Evolutionary conservation across 92 coral and sea anemone genomes (phyloP), one percentile per base, ranked within the genome.

Genomic region (Actinostola sp.): DNA sequence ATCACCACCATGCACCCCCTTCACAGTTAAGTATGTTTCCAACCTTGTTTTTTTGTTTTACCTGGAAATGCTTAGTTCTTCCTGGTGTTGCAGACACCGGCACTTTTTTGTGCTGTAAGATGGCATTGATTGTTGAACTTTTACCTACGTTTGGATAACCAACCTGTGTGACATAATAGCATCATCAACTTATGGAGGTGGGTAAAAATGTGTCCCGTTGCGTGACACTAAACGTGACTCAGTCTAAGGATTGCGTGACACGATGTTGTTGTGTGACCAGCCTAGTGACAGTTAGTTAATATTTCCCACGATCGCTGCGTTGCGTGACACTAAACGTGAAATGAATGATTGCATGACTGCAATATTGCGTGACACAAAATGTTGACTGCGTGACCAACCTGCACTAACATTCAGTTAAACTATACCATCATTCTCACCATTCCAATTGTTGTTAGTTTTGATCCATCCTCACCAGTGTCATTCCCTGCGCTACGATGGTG

Each of bases 61-160:
- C 98, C 98, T 94, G 98, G 71, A 91, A 94, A 72, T 94, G 98
- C 65, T 94, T 94, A 1, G 98, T 94, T 81, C 91, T 81, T 51
- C 98, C 97, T 25, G 98, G 98, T 20, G 98, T 94, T 10, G 89
- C 86, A 31, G 98, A 94, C 55, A 94, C 96, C 51, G 98, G 83
- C 24, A 94, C 98, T 53, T 91, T 94, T 75, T 94, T 94, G 61
- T 89, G 91, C 67, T 88, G 91, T 6, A 94, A 66, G 38, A 94
- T 88, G 2, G 98, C 85, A 73, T 94, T 94, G 49, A 94, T 94
- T 11, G 98, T 88, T 16, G 97, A 94, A 57, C 98, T 94, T 75
- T 94, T 94, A 5, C 97, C 98, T 10, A 94, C 98, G 77, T 94
- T 94, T 2, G 98, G 98, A 73, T 94, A 94, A 2, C 98, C 98